These are phyloP conservation scores for Microcebus griseorufus DNA, from an alignment of 2,113 vertebrate genomes.

Conservation along the genomic window DNA sequence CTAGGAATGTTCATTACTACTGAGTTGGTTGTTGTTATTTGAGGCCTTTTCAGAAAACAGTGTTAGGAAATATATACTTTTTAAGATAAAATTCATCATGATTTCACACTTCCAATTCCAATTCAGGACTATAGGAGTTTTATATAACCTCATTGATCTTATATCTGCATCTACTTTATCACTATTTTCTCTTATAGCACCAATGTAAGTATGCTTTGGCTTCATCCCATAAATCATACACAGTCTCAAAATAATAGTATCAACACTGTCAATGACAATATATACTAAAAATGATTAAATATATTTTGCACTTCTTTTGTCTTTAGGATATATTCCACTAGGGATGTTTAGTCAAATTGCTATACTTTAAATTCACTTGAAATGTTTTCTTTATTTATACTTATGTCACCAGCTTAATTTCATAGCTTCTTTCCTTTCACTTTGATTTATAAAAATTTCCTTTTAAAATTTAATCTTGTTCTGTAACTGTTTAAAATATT, in stretches of 20 bases:
- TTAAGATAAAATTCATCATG: background rate
- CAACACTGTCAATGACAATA: background rate
- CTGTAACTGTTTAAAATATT: background rate
- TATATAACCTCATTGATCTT: background rate
- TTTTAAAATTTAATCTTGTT: background rate
- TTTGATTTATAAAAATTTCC: conserved; percentile 15
- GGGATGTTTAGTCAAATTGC: conserved; percentile 18
- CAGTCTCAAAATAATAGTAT: background rate
- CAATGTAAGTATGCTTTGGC: background rate
- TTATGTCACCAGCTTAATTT: conserved; percentile 5
- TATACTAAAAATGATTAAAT: background rate
- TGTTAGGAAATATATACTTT: background rate
- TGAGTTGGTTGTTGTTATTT: background rate
- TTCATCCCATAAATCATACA: background rate
- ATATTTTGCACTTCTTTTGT: background rate
- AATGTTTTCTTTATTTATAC: background rate
- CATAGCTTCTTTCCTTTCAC: background rate
- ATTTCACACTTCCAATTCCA: background rate
- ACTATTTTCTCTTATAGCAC: background rate
- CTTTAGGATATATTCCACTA: background rate
- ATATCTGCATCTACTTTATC: background rate
- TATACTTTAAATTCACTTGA: background rate
- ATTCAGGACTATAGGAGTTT: background rate
- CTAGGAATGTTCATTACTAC: background rate
- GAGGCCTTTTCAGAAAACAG: background rate